Evolutionary conservation across 2,888 invertebrate species (phyloP).

Genomic region (Caenorhabditis afra): DNA sequence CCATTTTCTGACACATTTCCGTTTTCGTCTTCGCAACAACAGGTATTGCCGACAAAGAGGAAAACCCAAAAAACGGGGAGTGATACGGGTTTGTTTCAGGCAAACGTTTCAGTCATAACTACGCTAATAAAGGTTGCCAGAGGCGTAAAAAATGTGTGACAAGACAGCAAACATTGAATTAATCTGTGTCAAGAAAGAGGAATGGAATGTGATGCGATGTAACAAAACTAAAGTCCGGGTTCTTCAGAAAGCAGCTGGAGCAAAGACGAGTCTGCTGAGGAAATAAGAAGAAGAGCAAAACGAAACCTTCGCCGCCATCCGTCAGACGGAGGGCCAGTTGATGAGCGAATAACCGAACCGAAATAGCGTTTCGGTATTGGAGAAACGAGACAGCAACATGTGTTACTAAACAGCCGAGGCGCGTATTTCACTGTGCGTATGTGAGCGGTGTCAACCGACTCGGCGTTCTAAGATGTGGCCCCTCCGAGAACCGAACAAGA

Average conservation of each 20-base stretch:
- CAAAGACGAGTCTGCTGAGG: no score
- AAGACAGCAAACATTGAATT: constrained; percentile 47
- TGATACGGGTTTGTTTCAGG: constrained; percentile 30
- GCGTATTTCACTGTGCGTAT: constrained; percentile 52
- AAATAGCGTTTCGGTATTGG: constrained; percentile 44
- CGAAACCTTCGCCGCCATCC: constrained; percentile 3
- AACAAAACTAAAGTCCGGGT: constrained; percentile 28
- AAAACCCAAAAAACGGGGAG: neutral
- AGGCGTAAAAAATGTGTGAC: constrained; percentile 35
- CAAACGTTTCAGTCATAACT: constrained; percentile 20
- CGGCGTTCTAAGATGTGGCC: constrained; percentile 54
- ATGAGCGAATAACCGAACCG: constrained; percentile 30
- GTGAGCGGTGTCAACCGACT: constrained; percentile 57
- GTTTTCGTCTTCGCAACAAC: no score
- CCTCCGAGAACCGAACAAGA: constrained; percentile 52
- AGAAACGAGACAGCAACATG: constrained; percentile 57
- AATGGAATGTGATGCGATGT: constrained; percentile 27
- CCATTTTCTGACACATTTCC: neutral
- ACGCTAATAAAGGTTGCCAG: constrained; percentile 28
- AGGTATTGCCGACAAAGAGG: neutral
- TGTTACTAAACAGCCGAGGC: constrained; percentile 49
- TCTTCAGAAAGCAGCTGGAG: constrained; percentile 13
- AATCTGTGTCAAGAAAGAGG: constrained; percentile 21
- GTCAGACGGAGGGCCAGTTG: constrained; percentile 26
- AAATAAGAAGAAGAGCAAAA: neutral